These are phyloP conservation scores for Contarinia nasturtii DNA, from an alignment of 1,140 invertebrate species.

Conservation along the genomic window DNA sequence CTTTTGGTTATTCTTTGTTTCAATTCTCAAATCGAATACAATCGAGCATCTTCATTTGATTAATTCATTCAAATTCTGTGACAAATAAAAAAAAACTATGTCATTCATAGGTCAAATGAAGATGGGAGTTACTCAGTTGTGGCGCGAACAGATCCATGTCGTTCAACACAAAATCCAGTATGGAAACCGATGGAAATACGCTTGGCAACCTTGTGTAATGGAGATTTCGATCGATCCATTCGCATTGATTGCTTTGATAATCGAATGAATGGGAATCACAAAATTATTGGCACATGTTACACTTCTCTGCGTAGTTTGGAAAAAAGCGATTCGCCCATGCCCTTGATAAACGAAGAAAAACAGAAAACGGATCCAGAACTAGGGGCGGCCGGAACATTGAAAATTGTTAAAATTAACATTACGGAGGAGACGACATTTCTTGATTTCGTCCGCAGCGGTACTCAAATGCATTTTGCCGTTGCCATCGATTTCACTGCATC, in stretches of 20 bases:
- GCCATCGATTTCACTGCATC: not conserved
- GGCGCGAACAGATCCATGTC: not conserved
- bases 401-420: not conserved
- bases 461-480: not conserved
- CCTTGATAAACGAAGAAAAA: not conserved
- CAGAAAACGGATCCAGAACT: not conserved
- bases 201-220: not conserved
- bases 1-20: too few species aligned
- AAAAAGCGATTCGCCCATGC: too few species aligned
- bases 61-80: too few species aligned
- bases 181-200: not conserved
- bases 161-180: not conserved
- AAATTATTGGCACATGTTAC: not conserved
- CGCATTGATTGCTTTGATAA: not conserved
- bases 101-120: not conserved
- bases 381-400: not conserved
- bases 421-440: not conserved
- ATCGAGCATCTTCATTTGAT: too few species aligned
- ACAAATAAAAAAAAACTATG: too few species aligned
- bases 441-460: not conserved
- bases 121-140: not conserved
- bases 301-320: not conserved
- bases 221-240: not conserved
- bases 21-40: too few species aligned
- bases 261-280: not conserved